Conservation (phyloP, 2,888 invertebrate species). For the Cantharis nigra region DNA sequence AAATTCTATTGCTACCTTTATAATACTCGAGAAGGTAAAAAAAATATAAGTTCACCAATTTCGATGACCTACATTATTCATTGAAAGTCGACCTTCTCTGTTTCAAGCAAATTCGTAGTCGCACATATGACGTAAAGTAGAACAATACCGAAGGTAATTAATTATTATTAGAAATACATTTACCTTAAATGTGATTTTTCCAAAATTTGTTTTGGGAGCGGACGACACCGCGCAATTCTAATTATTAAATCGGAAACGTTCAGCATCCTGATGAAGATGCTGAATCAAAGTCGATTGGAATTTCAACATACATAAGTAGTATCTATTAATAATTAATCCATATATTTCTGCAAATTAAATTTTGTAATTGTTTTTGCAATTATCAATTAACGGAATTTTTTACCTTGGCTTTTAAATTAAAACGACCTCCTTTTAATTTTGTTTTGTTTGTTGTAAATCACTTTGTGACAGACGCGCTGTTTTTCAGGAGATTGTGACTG, state of each 20-base stretch:
- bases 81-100: slow-evolving; percentile 31
- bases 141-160: slow-evolving; percentile 22
- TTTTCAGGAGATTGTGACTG: neutral
- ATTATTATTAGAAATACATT: slow-evolving; percentile 8
- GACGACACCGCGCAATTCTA: neutral
- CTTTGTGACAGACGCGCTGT: neutral
- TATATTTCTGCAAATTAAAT: neutral
- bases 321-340: neutral
- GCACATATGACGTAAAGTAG: slow-evolving; percentile 27
- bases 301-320: neutral
- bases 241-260: neutral
- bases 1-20: neutral
- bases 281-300: neutral
- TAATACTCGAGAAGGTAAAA: slow-evolving; percentile 10
- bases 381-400: neutral
- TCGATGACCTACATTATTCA: slow-evolving; percentile 31
- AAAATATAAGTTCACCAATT: slow-evolving; percentile 29
- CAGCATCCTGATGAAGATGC: neutral
- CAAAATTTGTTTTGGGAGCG: neutral
- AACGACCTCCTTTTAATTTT: slow-evolving; percentile 1
- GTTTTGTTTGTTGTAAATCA: neutral
- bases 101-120: slow-evolving; percentile 28
- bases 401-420: slow-evolving; percentile 5
- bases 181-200: neutral
- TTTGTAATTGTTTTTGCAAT: neutral